A percentile compares a stretch with the other conserved stretches of the same genome.
phyloP scores from a whole-genome alignment of 2,888 invertebrate species.

The Mallateleia sp. region DNA sequence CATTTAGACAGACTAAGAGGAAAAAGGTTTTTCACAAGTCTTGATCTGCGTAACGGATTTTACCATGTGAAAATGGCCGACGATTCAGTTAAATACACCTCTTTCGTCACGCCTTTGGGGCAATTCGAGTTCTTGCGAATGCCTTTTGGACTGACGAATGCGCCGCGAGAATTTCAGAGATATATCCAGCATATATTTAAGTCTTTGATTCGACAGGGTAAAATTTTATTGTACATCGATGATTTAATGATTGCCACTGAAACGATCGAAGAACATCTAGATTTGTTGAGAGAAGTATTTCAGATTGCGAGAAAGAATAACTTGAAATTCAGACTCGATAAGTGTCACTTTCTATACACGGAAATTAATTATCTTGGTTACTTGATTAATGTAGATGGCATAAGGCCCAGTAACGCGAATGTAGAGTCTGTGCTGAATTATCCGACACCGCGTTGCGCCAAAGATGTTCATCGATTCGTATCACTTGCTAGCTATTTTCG shows the following conservation, averaged over 20 bases:
- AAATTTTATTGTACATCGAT: neutral
- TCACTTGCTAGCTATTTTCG: conserved; percentile 8
- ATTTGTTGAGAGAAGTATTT: neutral
- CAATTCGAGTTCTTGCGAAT: neutral
- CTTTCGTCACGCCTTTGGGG: neutral
- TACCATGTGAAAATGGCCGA: neutral
- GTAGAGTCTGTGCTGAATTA: neutral
- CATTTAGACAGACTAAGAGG: neutral
- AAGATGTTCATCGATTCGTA: conserved; percentile 8
- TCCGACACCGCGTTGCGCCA: neutral
- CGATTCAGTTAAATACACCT: neutral
- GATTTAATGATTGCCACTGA: neutral
- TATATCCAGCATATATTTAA: neutral
- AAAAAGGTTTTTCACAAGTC: neutral
- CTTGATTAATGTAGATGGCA: neutral
- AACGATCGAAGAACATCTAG: neutral
- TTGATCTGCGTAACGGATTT: neutral
- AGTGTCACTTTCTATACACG: neutral
- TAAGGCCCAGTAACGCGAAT: neutral
- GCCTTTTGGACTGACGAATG: neutral
- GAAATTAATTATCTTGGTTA: neutral
- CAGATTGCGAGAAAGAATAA: neutral
- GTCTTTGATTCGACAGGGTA: neutral
- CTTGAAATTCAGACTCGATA: neutral
- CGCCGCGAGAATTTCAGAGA: neutral